These are phyloP conservation scores for Oligia strigilis DNA, from an alignment of 2,888 invertebrate species.

Conservation along the genomic window DNA sequence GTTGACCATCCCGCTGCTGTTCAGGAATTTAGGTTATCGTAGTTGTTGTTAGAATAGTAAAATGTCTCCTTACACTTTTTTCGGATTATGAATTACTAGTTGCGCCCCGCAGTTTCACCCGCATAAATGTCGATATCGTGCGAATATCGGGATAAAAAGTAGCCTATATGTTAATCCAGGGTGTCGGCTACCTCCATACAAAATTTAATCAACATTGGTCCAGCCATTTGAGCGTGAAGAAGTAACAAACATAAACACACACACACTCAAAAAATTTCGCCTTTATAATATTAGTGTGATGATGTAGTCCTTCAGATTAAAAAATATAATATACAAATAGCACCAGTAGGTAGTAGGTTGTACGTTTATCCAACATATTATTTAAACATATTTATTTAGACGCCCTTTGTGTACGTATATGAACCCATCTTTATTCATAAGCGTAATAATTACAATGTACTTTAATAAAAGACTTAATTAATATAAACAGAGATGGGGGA, in stretches of 20 bases:
- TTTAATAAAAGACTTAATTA: constrained; percentile 55
- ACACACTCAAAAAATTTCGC: too few species aligned
- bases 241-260: too few species aligned
- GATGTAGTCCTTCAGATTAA: not conserved
- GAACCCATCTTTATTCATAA: constrained; percentile 54
- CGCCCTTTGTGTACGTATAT: constrained; percentile 36
- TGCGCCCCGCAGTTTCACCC: too few species aligned
- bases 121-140: too few species aligned
- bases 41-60: not conserved
- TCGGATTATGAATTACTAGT: too few species aligned
- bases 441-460: constrained; percentile 42
- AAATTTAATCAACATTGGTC: too few species aligned
- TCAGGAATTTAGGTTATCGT: not conserved
- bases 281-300: too few species aligned
- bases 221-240: too few species aligned
- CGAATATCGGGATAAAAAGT: too few species aligned
- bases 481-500: constrained; percentile 50
- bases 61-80: not conserved
- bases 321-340: not conserved
- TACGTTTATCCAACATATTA: constrained; percentile 7
- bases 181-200: too few species aligned
- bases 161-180: too few species aligned
- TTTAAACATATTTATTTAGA: constrained; percentile 25
- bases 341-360: not conserved
- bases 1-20: not conserved